Percentiles rank a stretch among this genome's conserved stretches.
phyloP scores from a whole-genome alignment of 2,113 vertebrate species.

The Danio rerio region GRCz12tu NC_133180.1:34694501-34695000 shows the following conservation, averaged over 20 bases:
- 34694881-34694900: too few species aligned
- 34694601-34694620: conserved; percentile 3
- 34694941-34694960: too few species aligned
- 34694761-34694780: conserved; percentile 69
- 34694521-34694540: conserved; percentile 41
- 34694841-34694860: conserved; percentile 72
- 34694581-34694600: conserved; percentile 28
- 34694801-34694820: conserved; percentile 51
- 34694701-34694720: conserved; percentile 14
- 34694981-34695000: too few species aligned
- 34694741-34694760: conserved; percentile 38
- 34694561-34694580: conserved; percentile 21
- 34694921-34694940: too few species aligned
- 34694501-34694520: conserved; percentile 27
- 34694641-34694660: conserved; percentile 9
- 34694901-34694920: too few species aligned
- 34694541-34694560: conserved; percentile 4
- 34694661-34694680: conserved; percentile 3
- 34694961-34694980: too few species aligned
- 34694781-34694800: conserved; percentile 61
- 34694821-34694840: conserved; percentile 70
- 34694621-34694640: conserved; percentile 33
- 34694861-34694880: conserved; percentile 51
- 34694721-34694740: conserved; percentile 2
- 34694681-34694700: conserved; percentile 49